Evolutionary conservation across 2,797 vertebrate species (phyloP).

Genomic region (Micrastur ruficollis): DNA sequence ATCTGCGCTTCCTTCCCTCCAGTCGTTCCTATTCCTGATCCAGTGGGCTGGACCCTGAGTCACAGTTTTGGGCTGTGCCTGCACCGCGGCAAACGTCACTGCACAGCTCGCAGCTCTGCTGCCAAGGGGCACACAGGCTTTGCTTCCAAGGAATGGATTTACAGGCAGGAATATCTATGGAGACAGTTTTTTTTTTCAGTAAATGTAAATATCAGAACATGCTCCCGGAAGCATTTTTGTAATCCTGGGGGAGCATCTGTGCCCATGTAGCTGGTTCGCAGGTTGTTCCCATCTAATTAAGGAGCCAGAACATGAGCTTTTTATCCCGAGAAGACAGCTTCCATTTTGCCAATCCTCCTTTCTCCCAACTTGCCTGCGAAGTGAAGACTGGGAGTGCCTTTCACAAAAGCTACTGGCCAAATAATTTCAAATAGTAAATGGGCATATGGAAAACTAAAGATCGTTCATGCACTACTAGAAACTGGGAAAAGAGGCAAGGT

Average conservation of each 20-base stretch:
- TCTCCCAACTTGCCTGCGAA: not conserved
- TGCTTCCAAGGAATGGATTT: not conserved
- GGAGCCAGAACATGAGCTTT: not conserved
- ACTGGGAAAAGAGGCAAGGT: not conserved
- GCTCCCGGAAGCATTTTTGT: not conserved
- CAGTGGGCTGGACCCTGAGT: not conserved
- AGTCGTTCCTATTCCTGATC: not conserved
- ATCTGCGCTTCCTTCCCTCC: not conserved
- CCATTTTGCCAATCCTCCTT: not conserved
- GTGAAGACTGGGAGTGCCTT: not conserved
- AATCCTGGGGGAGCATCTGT: not conserved
- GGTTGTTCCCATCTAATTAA: not conserved
- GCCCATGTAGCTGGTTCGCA: not conserved
- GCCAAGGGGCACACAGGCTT: not conserved
- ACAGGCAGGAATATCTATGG: not conserved
- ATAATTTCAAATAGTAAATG: not conserved
- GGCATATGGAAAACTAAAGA: not conserved
- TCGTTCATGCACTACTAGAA: not conserved
- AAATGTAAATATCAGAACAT: not conserved
- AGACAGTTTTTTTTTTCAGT: not conserved
- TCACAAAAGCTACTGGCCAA: not conserved
- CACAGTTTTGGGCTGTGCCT: not conserved
- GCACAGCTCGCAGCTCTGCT: not conserved
- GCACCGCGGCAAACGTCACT: not conserved
- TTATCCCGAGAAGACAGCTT: not conserved